Conservation (phyloP, 2,113 vertebrate species). For the Phrynosoma platyrhinos region DNA sequence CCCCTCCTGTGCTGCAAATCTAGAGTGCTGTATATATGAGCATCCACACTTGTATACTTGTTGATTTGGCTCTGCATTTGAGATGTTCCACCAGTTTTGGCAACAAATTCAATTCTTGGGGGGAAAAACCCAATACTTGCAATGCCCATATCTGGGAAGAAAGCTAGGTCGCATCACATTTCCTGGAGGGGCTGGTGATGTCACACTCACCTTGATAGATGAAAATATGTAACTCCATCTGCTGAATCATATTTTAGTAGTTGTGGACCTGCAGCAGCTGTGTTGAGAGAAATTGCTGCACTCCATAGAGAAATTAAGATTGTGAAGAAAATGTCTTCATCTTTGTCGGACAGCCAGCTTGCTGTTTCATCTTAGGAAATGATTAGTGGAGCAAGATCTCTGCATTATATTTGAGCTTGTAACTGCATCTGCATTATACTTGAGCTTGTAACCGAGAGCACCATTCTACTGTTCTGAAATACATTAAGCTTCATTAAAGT, state of each 20-base stretch:
- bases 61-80: background rate
- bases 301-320: background rate
- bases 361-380: background rate
- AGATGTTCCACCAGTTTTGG: background rate
- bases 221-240: background rate
- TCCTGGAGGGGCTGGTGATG: background rate
- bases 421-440: too few species aligned
- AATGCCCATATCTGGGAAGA: background rate
- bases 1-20: background rate
- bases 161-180: background rate
- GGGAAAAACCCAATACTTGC: too few species aligned
- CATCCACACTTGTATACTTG: background rate
- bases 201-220: background rate
- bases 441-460: background rate
- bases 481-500: background rate
- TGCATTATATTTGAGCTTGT: too few species aligned
- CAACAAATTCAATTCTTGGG: background rate
- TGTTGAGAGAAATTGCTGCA: background rate
- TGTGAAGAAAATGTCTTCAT: background rate
- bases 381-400: background rate
- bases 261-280: background rate
- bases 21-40: too few species aligned
- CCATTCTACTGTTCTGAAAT: background rate
- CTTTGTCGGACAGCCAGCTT: background rate
- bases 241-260: background rate